These are phyloP conservation scores for Porites evermanni DNA, from an alignment of 92 coral and sea anemone genomes.

Conservation along the genomic window DNA sequence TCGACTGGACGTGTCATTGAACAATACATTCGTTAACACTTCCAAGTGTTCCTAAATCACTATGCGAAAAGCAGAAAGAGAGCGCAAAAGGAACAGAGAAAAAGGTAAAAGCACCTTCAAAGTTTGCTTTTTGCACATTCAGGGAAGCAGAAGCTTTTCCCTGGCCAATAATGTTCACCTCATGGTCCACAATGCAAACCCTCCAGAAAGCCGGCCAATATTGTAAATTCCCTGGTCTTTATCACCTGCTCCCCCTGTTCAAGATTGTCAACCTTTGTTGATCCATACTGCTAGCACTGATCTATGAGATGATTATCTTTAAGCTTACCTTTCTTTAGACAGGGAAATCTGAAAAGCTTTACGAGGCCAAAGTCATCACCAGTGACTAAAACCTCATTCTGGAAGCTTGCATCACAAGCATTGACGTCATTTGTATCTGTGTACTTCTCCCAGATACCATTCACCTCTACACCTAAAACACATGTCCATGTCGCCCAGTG, in stretches of 20 bases:
- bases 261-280: background rate
- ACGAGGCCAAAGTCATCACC: slow-evolving; percentile 99
- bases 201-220: too few relatives aligned
- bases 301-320: background rate
- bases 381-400: slow-evolving; percentile 84
- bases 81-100: too few relatives aligned
- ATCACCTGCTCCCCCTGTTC: background rate
- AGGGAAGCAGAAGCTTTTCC: too few relatives aligned
- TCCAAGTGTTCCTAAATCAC: too few relatives aligned
- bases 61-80: too few relatives aligned
- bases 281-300: background rate
- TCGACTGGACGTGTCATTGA: too few relatives aligned
- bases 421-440: slow-evolving; percentile 97
- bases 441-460: slow-evolving; percentile 99
- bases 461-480: slow-evolving; percentile 96
- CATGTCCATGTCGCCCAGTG: slow-evolving; percentile 96
- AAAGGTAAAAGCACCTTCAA: too few relatives aligned
- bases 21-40: too few relatives aligned
- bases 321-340: slow-evolving; percentile 89
- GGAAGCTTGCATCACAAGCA: slow-evolving; percentile 91
- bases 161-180: too few relatives aligned
- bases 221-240: too few relatives aligned
- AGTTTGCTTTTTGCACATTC: too few relatives aligned
- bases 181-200: too few relatives aligned
- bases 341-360: slow-evolving; percentile 95